Evolutionary conservation across 2,797 vertebrate species (phyloP), one percentile per base, ranked within the genome.

Genomic region (Acipenser transmontanus): DNA sequence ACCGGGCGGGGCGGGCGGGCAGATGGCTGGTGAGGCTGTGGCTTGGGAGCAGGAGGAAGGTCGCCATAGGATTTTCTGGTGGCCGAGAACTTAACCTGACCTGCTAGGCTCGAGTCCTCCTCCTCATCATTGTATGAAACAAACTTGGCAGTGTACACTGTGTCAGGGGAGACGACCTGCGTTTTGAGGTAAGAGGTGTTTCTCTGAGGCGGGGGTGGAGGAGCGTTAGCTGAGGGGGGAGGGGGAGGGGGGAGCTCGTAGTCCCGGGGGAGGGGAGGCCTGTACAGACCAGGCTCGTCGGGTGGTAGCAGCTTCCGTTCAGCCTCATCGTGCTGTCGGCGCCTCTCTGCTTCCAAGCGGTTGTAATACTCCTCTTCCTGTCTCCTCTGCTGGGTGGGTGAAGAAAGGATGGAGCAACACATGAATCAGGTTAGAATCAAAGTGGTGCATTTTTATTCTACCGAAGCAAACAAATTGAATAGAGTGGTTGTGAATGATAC

Each of bases 131-230:
- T 84, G 90, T 96, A 97, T 65, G 97, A 90, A 84, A 99, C 93
- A 84, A 97, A 94, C 93, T 92, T 98, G 95, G 97, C 97, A 84
- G 97, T 98, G 92, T 95, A 98, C 88, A 98, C 86, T 81, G 93
- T 92, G 91, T 98, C 95, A 68, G 97, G 96, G 85, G 95, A 96
- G 83, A 91, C 83, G 81, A 88, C 92, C 89, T 93, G 94, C 73
- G 93, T 91, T 93, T 94, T 98, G 91, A 98, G 95, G 95, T 94
- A 97, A 90, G 96, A 98, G 85, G 95, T 90, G 83, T 97, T 95
- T 92, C 95, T 95, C 89, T 97, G 96, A 82, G 96, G 95, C 69
- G 96, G 95, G 83, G 95, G 93, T 70, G 93, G 93, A 74, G 95
- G 96, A 88, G 93, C 89, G 70, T 85, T 89, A 85, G 91, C 92